These are phyloP conservation scores for Platyura marginata DNA, from an alignment of 1,140 invertebrate genomes.

Conservation along the genomic window DNA sequence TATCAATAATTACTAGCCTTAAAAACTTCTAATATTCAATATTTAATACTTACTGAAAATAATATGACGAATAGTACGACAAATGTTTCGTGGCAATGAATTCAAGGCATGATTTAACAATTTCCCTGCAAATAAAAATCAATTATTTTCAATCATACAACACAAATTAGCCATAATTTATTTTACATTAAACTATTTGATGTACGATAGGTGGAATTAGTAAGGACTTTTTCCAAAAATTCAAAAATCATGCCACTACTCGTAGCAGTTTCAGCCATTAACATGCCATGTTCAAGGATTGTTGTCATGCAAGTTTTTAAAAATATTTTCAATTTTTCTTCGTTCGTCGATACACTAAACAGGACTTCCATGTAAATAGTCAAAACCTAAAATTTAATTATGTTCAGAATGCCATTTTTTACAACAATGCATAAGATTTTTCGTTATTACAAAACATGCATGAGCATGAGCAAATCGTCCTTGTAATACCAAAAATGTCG, in stretches of 20 bases:
- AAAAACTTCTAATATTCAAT: slow-evolving; percentile 11
- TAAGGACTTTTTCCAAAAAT: slow-evolving; percentile 10
- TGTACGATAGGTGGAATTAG: slow-evolving; percentile 5
- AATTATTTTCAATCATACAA: neutral
- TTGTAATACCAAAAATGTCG: slow-evolving; percentile 14
- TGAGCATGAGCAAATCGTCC: slow-evolving; percentile 14
- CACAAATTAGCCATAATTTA: neutral
- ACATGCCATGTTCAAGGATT: slow-evolving; percentile 20
- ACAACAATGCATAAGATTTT: neutral
- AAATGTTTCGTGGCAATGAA: slow-evolving; percentile 16
- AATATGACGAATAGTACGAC: slow-evolving; percentile 21
- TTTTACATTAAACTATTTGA: slow-evolving; percentile 1
- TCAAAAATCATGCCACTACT: slow-evolving; percentile 13
- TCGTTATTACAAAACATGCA: slow-evolving; percentile 7
- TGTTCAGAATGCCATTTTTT: neutral
- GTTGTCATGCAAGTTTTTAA: slow-evolving; percentile 9
- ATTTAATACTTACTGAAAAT: slow-evolving; percentile 19
- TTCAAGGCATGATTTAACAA: slow-evolving; percentile 10
- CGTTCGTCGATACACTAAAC: neutral
- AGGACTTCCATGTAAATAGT: slow-evolving; percentile 14
- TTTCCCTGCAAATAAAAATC: neutral
- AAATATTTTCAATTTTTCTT: slow-evolving; percentile 6
- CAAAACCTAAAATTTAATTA: slow-evolving; percentile 4
- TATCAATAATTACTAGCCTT: slow-evolving; percentile 7
- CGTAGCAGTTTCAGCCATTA: slow-evolving; percentile 18